These are phyloP conservation scores for Euspilapteryx auroguttella DNA, from an alignment of 2,888 invertebrate genomes.

Conservation along the genomic window DNA sequence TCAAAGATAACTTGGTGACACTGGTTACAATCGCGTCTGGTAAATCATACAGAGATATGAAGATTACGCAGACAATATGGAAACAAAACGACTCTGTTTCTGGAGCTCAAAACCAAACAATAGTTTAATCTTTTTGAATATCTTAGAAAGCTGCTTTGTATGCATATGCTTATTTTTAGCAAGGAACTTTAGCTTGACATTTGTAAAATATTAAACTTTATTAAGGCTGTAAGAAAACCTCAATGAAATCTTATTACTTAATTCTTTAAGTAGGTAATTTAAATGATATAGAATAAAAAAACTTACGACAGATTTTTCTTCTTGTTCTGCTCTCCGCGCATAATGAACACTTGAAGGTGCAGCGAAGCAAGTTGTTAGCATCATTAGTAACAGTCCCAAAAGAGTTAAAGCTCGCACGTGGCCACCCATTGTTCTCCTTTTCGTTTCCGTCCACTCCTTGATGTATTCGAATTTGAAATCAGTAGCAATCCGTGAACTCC, in stretches of 20 bases:
- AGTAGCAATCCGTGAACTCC: slow-evolving; percentile 29
- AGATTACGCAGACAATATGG: slow-evolving; percentile 37
- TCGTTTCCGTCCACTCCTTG: slow-evolving; percentile 23
- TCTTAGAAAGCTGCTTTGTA: slow-evolving; percentile 31
- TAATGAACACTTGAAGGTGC: slow-evolving; percentile 30
- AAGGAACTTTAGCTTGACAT: no score
- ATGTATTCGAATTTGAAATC: slow-evolving; percentile 47
- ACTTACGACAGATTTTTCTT: slow-evolving; percentile 38
- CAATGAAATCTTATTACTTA: no score
- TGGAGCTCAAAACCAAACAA: slow-evolving; percentile 29
- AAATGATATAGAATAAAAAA: no score
- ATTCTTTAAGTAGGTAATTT: no score
- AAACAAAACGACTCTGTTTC: slow-evolving; percentile 28
- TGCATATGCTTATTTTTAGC: slow-evolving; percentile 35
- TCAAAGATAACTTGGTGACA: no score
- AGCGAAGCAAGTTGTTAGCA: slow-evolving; percentile 28
- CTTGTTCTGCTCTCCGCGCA: slow-evolving; percentile 20
- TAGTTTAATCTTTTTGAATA: slow-evolving; percentile 32
- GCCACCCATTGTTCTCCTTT: slow-evolving; percentile 37
- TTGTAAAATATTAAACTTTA: no score
- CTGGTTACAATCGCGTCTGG: slow-evolving; percentile 17
- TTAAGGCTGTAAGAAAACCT: no score
- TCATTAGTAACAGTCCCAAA: slow-evolving; percentile 28
- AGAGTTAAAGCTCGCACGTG: slow-evolving; percentile 25
- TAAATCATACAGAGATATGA: slow-evolving; percentile 24